These are phyloP conservation scores for Potamarius usumacintae DNA, from an alignment of 2,113 vertebrate species.

Conservation along the genomic window DNA sequence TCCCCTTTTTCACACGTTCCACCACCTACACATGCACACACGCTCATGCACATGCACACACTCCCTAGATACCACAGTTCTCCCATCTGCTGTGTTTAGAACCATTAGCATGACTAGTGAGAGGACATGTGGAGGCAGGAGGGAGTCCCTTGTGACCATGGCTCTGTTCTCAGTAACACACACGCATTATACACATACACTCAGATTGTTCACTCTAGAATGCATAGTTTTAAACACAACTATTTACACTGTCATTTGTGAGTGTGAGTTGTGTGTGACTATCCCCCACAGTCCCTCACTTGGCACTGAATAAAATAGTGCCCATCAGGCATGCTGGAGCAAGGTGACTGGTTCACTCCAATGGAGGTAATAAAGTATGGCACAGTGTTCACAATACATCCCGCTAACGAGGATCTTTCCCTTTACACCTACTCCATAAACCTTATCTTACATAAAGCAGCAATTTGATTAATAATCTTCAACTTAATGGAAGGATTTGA, in stretches of 20 bases:
- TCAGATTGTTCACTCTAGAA: constrained; percentile 19
- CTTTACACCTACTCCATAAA: constrained; percentile 8
- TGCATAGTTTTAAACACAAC: constrained; percentile 37
- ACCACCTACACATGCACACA: constrained; percentile 39
- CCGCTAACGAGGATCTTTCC: background rate
- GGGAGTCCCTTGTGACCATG: constrained; percentile 36
- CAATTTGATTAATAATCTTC: constrained; percentile 19
- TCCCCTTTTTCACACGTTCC: constrained; percentile 22
- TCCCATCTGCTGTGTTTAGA: constrained; percentile 69
- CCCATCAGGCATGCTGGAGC: constrained; percentile 45
- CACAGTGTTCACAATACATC: background rate
- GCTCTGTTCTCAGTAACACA: constrained; percentile 7
- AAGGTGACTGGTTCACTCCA: constrained; percentile 39
- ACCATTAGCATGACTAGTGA: constrained; percentile 59
- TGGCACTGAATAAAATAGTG: constrained; percentile 33
- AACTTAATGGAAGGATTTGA: constrained; percentile 21
- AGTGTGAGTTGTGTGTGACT: constrained; percentile 15
- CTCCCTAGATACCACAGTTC: constrained; percentile 56
- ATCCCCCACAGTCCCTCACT: background rate
- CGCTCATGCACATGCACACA: constrained; percentile 31
- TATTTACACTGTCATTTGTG: constrained; percentile 20
- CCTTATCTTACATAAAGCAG: background rate
- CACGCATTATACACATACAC: constrained; percentile 7
- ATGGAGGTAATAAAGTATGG: constrained; percentile 43
- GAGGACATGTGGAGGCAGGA: constrained; percentile 49